Conservation (phyloP, 2,797 vertebrate species). For the Cichlasoma orientale region DNA sequence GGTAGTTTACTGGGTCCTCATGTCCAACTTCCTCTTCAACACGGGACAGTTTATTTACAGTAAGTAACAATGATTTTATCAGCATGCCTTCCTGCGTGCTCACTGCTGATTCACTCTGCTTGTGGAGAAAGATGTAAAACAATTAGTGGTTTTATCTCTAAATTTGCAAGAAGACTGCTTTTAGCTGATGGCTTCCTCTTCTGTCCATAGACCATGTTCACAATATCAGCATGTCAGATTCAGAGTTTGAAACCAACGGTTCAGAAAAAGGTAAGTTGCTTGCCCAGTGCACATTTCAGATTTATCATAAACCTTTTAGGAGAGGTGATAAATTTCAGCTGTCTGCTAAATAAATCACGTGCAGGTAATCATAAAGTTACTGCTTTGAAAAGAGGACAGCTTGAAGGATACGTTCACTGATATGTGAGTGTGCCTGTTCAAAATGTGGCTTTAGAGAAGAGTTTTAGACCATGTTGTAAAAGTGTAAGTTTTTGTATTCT, state of each 20-base stretch:
- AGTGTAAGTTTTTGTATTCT: neutral
- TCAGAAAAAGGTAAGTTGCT: conserved; percentile 84
- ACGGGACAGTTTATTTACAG: conserved; percentile 95
- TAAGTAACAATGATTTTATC: conserved; percentile 75
- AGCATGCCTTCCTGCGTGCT: neutral
- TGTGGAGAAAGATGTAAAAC: neutral
- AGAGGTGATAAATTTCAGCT: neutral
- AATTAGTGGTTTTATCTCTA: neutral
- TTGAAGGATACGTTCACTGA: too few species aligned
- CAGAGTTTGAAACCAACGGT: conserved; percentile 87
- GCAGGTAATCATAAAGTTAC: neutral
- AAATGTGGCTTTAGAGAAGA: too few species aligned
- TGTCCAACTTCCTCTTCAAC: conserved; percentile 98
- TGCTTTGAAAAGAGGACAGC: neutral
- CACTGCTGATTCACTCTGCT: too few species aligned
- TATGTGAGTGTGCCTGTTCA: too few species aligned
- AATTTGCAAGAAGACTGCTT: neutral
- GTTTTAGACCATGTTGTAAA: neutral
- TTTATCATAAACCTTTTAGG: neutral
- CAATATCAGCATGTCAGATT: conserved; percentile 85
- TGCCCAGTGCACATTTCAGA: neutral
- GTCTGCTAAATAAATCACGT: neutral
- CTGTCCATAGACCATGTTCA: conserved; percentile 86
- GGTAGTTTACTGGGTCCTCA: conserved; percentile 99
- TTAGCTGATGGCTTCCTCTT: neutral